phyloP scores from a whole-genome alignment of 2,113 vertebrate species.

The Phrynosoma platyrhinos region DNA sequence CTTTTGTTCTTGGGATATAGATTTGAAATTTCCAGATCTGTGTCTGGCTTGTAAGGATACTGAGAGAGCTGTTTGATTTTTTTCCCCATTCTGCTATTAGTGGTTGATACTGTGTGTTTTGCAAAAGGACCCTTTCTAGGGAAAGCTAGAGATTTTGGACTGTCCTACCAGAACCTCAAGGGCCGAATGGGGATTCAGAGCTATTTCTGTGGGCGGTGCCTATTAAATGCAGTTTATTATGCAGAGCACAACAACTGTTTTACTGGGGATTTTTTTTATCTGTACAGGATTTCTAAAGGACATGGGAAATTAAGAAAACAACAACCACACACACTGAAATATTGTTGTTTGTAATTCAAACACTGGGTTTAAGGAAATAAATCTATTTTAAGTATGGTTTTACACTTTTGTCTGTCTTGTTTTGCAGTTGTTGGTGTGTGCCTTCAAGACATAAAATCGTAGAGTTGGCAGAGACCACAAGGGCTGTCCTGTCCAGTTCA shows the following conservation, averaged over 20 bases:
- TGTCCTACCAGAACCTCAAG: too few species aligned
- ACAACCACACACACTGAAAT: neutral
- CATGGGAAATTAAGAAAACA: neutral
- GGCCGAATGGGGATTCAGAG: too few species aligned
- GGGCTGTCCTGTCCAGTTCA: too few species aligned
- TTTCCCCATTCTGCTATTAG: neutral
- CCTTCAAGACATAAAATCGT: too few species aligned
- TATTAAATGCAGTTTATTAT: neutral
- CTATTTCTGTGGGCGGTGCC: too few species aligned
- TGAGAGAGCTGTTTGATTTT: neutral
- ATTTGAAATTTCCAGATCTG: neutral
- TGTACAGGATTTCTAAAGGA: neutral
- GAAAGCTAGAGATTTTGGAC: neutral
- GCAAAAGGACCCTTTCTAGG: neutral
- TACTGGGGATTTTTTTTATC: neutral
- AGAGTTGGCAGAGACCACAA: too few species aligned
- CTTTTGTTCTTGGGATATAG: too few species aligned
- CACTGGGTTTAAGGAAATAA: neutral
- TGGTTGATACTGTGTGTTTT: neutral
- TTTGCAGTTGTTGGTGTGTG: neutral
- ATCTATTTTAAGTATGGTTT: neutral
- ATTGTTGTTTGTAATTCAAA: neutral
- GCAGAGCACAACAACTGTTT: neutral
- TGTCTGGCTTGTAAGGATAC: neutral
- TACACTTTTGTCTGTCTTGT: neutral